A percentile compares a stretch with the other conserved stretches of the same genome.
phyloP scores from a whole-genome alignment of 2,113 vertebrate genomes.

The Excalfactoria chinensis region DNA sequence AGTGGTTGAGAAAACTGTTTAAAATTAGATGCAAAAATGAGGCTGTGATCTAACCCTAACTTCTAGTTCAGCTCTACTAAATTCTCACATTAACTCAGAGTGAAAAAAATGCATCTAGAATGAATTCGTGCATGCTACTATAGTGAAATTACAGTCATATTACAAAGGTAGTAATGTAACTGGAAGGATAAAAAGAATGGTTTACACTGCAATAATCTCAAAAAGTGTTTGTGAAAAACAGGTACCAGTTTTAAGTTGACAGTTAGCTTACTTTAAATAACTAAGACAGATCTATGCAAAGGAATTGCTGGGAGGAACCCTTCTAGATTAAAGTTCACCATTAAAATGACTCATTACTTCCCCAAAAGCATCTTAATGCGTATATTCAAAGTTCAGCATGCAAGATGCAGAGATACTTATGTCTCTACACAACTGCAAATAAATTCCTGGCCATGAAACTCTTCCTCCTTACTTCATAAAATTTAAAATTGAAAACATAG shows the following conservation, averaged over 20 bases:
- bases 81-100: not conserved
- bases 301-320: not conserved
- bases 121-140: not conserved
- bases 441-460: not conserved
- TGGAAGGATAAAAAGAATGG: not conserved
- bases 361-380: not conserved
- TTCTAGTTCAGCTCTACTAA: not conserved
- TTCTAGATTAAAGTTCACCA: not conserved
- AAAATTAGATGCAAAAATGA: not conserved
- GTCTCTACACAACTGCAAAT: not conserved
- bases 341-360: not conserved
- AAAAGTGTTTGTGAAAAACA: not conserved
- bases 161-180: not conserved
- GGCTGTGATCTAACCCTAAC: not conserved
- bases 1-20: not conserved
- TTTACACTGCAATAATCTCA: constrained; percentile 7
- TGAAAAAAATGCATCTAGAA: not conserved
- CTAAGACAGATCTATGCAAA: not conserved
- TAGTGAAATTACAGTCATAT: not conserved
- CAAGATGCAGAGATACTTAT: not conserved
- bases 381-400: not conserved
- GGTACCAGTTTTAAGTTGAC: not conserved
- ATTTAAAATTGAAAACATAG: not conserved
- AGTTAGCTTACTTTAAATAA: not conserved
- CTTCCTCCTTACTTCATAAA: not conserved